Conservation (phyloP, 2,888 invertebrate species). For the Rhimphoctona megacephalus region DNA sequence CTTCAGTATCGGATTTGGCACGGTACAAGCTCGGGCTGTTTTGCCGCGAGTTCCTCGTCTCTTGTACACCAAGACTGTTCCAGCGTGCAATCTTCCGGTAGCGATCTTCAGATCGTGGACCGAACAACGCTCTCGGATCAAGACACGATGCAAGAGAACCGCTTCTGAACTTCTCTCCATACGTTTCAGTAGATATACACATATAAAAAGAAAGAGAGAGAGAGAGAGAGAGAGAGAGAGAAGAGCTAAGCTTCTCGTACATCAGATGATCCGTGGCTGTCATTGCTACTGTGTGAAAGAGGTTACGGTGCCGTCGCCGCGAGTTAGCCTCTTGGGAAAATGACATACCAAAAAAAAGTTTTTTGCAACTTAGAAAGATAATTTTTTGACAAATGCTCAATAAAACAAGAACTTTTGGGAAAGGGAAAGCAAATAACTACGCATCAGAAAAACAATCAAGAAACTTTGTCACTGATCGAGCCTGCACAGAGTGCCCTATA, state of each 20-base stretch:
- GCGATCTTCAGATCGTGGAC: slow-evolving; percentile 74
- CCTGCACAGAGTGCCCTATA: background rate
- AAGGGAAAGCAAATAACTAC: background rate
- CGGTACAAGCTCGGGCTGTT: slow-evolving; percentile 56
- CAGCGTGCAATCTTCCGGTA: slow-evolving; percentile 73
- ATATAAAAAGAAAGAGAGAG: background rate
- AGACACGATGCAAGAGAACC: slow-evolving; percentile 10
- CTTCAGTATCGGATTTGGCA: slow-evolving; percentile 71
- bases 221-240: background rate
- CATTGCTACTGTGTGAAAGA: slow-evolving; percentile 77
- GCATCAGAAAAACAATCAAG: background rate
- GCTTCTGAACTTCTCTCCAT: slow-evolving; percentile 47
- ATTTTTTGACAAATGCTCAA: background rate
- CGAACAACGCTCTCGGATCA: slow-evolving; percentile 27
- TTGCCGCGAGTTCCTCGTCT: slow-evolving; percentile 45
- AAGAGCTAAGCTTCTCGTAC: slow-evolving; percentile 60
- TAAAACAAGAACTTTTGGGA: no score
- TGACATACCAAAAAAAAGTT: background rate
- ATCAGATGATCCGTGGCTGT: slow-evolving; percentile 77
- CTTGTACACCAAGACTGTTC: slow-evolving; percentile 2
- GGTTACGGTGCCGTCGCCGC: slow-evolving; percentile 75
- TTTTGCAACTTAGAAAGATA: background rate
- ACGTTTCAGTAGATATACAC: slow-evolving; percentile 11
- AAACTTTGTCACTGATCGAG: background rate
- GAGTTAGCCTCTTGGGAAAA: slow-evolving; percentile 53